Evolutionary conservation across 2,888 invertebrate species (phyloP), one percentile per base, ranked within the genome.

Genomic region (Cabera pusaria): DNA sequence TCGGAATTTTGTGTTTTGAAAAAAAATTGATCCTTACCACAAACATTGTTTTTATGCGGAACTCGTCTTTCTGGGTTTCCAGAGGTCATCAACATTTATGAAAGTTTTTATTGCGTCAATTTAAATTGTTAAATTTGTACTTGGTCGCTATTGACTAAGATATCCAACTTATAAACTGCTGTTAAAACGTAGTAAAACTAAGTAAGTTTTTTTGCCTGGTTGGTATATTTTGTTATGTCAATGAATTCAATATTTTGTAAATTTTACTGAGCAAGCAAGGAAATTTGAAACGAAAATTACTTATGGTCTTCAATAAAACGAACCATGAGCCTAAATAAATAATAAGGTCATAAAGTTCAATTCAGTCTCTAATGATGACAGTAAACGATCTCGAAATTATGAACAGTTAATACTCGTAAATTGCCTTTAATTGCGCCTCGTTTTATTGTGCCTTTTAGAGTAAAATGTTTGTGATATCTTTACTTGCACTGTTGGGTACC

Each of bases 21-120:
- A 84, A 88, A 87, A 84, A 70, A 47, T 57, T 65, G 62, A 81
- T 76, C 80, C 73, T 80, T 80, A 79, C 88, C 87, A 76, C 86
- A 86, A 86, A 86, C 85, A 86, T 85, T 84, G 87, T 86, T 84
- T 86, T 84, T 88, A 71, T 85, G 53, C 32, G 39, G 52, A 63
- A 66, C 64, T 64, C 65, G 68, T 70, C 64, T 63, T 53, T 56
- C 60, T 66, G 63, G 51, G 48, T 49, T 39, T 6, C 8, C 74
- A 74, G 79, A 39, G 62, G 43, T 71, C 12, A 28, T 14, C 44
- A 75, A 75, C 74, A 42, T 58, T 58, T 48, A n/a, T n/a, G n/a
- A n/a, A n/a, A n/a, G n/a, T n/a, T n/a, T n/a, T n/a, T n/a, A n/a
- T n/a, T n/a, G n/a, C n/a, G n/a, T n/a, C n/a, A n/a, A n/a, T n/a